phyloP scores from a whole-genome alignment of 2,113 vertebrate species.

The Leiothrix lutea region DNA sequence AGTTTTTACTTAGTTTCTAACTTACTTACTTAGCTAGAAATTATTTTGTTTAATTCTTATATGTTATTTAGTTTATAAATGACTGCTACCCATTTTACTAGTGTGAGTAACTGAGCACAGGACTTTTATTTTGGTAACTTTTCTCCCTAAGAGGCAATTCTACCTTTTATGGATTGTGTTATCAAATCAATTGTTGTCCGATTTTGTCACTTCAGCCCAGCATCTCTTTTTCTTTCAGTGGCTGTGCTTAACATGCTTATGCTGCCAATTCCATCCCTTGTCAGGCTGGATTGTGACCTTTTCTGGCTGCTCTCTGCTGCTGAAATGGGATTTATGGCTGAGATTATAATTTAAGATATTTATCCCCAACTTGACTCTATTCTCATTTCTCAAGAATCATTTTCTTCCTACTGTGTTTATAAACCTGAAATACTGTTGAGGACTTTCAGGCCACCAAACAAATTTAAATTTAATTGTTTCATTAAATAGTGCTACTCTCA shows the following conservation, averaged over 20 bases:
- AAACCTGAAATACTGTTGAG: constrained; percentile 32
- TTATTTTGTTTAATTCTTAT: not conserved
- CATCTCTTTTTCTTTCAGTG: not conserved
- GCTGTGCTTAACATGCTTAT: not conserved
- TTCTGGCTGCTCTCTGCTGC: not conserved
- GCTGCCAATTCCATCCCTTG: constrained; percentile 12
- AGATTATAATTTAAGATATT: constrained; percentile 18
- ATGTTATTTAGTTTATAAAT: not conserved
- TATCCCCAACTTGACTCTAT: not conserved
- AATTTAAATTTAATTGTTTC: constrained; percentile 60
- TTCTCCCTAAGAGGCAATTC: not conserved
- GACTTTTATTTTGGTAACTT: not conserved
- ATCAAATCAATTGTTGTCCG: not conserved
- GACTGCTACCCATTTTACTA: not conserved
- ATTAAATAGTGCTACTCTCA: not conserved
- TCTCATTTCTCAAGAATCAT: constrained; percentile 8
- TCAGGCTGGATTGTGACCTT: not conserved
- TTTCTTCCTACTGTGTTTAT: constrained; percentile 2
- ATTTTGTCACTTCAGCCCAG: not conserved
- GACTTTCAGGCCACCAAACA: constrained; percentile 33
- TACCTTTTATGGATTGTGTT: not conserved
- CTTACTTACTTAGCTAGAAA: not conserved
- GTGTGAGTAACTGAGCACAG: not conserved
- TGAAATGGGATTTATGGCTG: constrained; percentile 28
- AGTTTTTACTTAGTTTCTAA: not conserved